Percentiles rank a stretch among this genome's conserved stretches.
These are phyloP conservation scores for Rhingia campestris DNA, from an alignment of 2,888 invertebrate genomes.

Conservation along the genomic window DNA sequence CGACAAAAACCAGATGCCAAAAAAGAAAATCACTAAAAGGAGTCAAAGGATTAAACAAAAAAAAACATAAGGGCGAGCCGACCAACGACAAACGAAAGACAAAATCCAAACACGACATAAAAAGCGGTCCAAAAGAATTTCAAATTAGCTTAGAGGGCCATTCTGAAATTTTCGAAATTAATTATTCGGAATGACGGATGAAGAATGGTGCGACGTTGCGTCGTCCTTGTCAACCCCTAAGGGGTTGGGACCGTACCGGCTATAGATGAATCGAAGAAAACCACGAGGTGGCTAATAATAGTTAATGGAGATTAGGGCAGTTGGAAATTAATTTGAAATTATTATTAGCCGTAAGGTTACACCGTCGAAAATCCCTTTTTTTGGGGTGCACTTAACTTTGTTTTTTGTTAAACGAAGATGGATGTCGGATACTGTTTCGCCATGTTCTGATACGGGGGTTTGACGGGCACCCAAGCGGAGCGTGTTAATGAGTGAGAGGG, in stretches of 20 bases:
- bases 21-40: constrained; percentile 2
- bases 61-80: constrained; percentile 17
- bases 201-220: constrained; percentile 1
- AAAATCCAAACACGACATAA: neutral
- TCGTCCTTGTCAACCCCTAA: neutral
- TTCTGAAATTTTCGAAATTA: constrained; percentile 69
- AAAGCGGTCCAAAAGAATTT: constrained; percentile 59
- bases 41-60: constrained; percentile 24
- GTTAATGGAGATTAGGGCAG: constrained; percentile 51
- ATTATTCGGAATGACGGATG: constrained; percentile 68
- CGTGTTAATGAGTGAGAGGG: constrained; percentile 50
- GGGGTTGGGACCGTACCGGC: neutral
- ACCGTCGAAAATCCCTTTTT: constrained; percentile 15
- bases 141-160: constrained; percentile 70
- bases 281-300: constrained; percentile 53
- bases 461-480: constrained; percentile 29
- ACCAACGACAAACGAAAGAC: neutral
- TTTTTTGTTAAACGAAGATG: constrained; percentile 36
- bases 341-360: constrained; percentile 69
- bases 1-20: constrained; percentile 28
- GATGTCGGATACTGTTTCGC: constrained; percentile 37
- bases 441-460: constrained; percentile 14
- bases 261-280: constrained; percentile 63
- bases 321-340: constrained; percentile 73
- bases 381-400: neutral